These are phyloP conservation scores for Drosophila meridionalis DNA, from an alignment of 2,888 invertebrate species.

Conservation along the genomic window DNA sequence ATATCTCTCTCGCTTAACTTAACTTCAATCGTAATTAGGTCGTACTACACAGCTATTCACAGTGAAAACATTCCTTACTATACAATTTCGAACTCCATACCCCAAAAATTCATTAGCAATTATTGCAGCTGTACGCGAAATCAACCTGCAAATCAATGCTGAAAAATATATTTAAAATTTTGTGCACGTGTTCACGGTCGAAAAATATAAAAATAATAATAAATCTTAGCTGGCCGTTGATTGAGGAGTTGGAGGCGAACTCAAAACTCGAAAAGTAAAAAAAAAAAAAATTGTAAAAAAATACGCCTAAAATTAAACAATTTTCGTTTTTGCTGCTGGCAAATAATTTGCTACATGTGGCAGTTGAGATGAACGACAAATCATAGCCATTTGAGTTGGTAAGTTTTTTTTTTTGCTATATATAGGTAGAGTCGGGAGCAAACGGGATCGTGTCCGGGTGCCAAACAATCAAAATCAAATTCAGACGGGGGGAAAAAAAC, in stretches of 20 bases:
- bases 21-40: constrained; percentile 6
- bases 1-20: not conserved
- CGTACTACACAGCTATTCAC: not conserved
- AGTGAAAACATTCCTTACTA: constrained; percentile 20
- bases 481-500: constrained; percentile 68
- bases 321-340: constrained; percentile 57
- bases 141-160: constrained; percentile 31
- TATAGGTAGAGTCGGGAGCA: not conserved
- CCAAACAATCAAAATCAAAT: constrained; percentile 82
- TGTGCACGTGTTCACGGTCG: constrained; percentile 47
- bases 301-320: constrained; percentile 73
- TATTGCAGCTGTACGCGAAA: constrained; percentile 49
- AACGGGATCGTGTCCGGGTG: constrained; percentile 55
- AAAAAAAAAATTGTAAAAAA: constrained; percentile 12
- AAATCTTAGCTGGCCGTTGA: constrained; percentile 29
- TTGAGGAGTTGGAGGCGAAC: constrained; percentile 31
- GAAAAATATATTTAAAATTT: constrained; percentile 53
- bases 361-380: constrained; percentile 57
- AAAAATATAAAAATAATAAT: constrained; percentile 10
- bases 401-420: not conserved
- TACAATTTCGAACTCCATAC: not conserved
- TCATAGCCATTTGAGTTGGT: constrained; percentile 38
- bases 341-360: constrained; percentile 73
- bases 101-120: constrained; percentile 40
- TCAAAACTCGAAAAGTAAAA: constrained; percentile 13